Conservation (phyloP, 2,888 invertebrate species). For the Tetramorium bicarinatum region DNA sequence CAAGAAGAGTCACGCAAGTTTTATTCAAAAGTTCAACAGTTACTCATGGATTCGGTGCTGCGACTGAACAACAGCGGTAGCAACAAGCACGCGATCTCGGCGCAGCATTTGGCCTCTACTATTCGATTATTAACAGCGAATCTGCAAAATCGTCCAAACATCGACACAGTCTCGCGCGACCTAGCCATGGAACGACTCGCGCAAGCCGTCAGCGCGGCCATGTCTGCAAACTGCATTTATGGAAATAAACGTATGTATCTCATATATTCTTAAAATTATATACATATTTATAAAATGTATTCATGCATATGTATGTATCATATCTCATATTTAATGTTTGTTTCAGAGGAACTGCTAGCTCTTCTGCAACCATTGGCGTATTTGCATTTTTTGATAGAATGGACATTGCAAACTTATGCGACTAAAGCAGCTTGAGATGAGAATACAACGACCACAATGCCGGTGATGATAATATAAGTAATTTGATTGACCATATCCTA, state of each 20-base stretch:
- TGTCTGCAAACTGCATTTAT: conserved; percentile 93
- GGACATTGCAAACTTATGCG: conserved; percentile 84
- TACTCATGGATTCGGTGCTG: conserved; percentile 84
- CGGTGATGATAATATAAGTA: not conserved
- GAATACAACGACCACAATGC: too few relatives aligned
- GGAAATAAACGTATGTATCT: conserved; percentile 90
- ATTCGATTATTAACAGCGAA: conserved; percentile 78
- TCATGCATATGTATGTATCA: not conserved
- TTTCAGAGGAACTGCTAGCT: conserved; percentile 83
- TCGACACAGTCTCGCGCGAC: conserved; percentile 73
- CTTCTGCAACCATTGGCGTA: conserved; percentile 83
- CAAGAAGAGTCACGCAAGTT: conserved; percentile 76
- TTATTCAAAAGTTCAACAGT: conserved; percentile 84
- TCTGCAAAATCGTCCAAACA: conserved; percentile 76
- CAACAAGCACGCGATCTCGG: conserved; percentile 85
- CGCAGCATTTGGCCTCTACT: conserved; percentile 84
- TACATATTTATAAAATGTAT: not conserved
- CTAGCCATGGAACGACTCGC: conserved; percentile 91
- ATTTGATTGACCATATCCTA: not conserved
- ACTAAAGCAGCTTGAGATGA: conserved; percentile 79
- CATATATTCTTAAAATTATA: too few relatives aligned
- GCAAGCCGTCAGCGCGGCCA: conserved; percentile 93
- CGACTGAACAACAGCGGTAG: conserved; percentile 80
- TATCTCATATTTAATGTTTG: conserved; percentile 18
- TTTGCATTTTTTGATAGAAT: conserved; percentile 84